phyloP scores from a whole-genome alignment of 2,797 vertebrate genomes.

The Anolis apletophallus region DNA sequence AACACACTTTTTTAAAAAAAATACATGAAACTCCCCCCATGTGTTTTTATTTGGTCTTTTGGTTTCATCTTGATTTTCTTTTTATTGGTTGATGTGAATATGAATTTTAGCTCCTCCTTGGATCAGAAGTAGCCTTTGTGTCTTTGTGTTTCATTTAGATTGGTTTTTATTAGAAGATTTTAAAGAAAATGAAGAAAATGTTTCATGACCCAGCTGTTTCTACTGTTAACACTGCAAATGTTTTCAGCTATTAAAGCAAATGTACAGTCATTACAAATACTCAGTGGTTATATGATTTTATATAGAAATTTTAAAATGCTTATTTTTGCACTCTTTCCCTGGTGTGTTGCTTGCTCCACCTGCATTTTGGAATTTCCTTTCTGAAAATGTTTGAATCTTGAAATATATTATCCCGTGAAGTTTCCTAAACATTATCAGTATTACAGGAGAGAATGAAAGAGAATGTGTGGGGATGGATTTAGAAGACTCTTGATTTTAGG shows the following conservation, averaged over 20 bases:
- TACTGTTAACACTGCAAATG: slow-evolving; percentile 13
- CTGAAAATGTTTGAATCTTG: too few species aligned
- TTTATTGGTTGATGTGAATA: not conserved
- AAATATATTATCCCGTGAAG: not conserved
- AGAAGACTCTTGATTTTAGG: not conserved
- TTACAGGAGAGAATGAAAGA: not conserved
- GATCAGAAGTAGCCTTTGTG: slow-evolving; percentile 4
- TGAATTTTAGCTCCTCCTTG: slow-evolving; percentile 1
- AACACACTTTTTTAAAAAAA: not conserved
- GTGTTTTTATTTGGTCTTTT: not conserved
- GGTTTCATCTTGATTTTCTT: not conserved
- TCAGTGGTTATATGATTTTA: not conserved
- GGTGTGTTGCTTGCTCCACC: not conserved
- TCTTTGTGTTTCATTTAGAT: not conserved
- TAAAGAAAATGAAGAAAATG: not conserved
- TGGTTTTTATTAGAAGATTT: slow-evolving; percentile 8
- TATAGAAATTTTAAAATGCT: not conserved
- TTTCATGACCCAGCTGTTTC: slow-evolving; percentile 2
- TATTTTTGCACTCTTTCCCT: not conserved
- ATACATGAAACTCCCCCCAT: not conserved
- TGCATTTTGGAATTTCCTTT: not conserved
- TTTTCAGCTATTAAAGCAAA: slow-evolving; percentile 46
- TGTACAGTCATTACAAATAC: slow-evolving; percentile 4
- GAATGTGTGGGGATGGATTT: too few species aligned
- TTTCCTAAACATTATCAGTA: not conserved